Percentiles rank a stretch among this genome's conserved stretches.
Conservation (phyloP, 2,797 vertebrate genomes). For the Avahi laniger region DNA sequence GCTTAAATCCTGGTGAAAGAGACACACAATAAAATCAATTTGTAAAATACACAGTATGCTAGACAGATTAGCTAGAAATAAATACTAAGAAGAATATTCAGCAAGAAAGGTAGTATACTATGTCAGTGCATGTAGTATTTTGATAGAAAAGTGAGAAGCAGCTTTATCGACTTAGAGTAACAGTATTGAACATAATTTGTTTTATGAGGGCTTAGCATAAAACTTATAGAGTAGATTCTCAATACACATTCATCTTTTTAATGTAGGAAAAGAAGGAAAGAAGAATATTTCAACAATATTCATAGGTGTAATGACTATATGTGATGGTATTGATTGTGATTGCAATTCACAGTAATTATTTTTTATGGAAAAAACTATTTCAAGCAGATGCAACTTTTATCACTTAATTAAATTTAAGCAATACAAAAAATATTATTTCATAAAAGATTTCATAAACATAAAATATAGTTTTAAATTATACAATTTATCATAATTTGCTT, state of each 20-base stretch:
- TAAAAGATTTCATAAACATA: conserved; percentile 9
- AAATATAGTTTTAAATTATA: conserved; percentile 22
- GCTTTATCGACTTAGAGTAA: neutral
- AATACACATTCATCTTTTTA: neutral
- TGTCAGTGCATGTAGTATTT: neutral
- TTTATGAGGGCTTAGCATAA: neutral
- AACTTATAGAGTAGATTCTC: neutral
- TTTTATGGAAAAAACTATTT: neutral
- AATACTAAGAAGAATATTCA: neutral
- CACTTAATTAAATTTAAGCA: neutral
- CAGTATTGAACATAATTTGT: neutral
- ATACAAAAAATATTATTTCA: neutral
- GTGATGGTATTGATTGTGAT: neutral
- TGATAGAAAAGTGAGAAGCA: neutral
- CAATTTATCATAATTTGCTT: neutral
- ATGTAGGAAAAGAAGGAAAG: neutral
- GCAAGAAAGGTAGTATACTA: neutral
- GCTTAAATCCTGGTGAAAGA: neutral
- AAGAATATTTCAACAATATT: neutral
- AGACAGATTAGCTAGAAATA: neutral
- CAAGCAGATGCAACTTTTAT: neutral
- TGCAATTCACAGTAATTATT: neutral
- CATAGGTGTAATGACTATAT: neutral
- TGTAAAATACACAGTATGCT: neutral
- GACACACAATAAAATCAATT: neutral